phyloP scores from a whole-genome alignment of 2,113 vertebrate species.

The Piprites chloris region DNA sequence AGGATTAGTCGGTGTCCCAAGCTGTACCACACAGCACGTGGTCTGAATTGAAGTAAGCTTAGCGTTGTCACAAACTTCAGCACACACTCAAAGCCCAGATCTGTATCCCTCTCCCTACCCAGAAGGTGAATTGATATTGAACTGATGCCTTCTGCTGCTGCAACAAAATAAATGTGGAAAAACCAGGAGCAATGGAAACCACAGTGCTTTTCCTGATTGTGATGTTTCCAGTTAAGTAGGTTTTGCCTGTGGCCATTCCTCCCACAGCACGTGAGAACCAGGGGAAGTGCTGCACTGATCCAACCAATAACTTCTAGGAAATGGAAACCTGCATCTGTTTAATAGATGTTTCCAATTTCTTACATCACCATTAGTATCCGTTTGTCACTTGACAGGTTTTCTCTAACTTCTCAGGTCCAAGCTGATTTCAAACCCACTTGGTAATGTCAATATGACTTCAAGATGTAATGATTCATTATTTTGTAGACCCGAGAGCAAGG shows the following conservation, averaged over 20 bases:
- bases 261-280: neutral
- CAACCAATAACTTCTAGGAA: constrained; percentile 50
- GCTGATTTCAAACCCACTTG: constrained; percentile 57
- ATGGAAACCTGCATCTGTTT: constrained; percentile 52
- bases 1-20: neutral
- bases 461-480: constrained; percentile 33
- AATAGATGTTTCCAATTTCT: constrained; percentile 73
- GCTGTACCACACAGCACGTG: neutral
- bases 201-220: constrained; percentile 64
- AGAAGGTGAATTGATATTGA: constrained; percentile 67
- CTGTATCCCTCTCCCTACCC: constrained; percentile 24
- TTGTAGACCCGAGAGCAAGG: neutral
- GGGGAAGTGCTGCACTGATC: neutral
- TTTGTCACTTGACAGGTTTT: constrained; percentile 59
- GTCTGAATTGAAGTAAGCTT: neutral
- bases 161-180: constrained; percentile 64
- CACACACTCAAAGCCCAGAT: constrained; percentile 1
- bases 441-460: constrained; percentile 37
- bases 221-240: constrained; percentile 64
- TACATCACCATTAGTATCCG: constrained; percentile 29
- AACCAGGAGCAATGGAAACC: constrained; percentile 62
- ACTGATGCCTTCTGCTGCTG: constrained; percentile 40
- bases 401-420: constrained; percentile 12
- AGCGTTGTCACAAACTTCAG: constrained; percentile 30
- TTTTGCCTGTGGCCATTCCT: constrained; percentile 25